Base-by-base conservation (phyloP, 2,113 vertebrate species). In the Brevimyrus niger region DNA sequence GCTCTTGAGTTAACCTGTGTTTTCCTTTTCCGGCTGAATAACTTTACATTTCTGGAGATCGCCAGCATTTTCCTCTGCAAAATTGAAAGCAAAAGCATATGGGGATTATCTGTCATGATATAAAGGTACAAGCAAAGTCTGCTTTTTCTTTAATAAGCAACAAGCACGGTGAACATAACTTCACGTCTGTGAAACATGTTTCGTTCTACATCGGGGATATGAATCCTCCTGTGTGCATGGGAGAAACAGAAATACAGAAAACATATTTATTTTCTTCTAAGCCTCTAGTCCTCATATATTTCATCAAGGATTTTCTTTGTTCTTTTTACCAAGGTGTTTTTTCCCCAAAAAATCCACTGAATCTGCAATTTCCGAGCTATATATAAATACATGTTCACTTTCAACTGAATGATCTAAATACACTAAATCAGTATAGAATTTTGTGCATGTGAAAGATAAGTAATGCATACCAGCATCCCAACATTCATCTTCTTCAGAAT, bases 211-310 rank as follows among this genome's bases (percentile, higher is more conserved):
- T 91, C 91, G 94, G 93, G 93, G 91, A 90, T 91, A 90, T 90
- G 93, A 93, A 88, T 93, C 92, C 91, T 91, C 91, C n/a, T 73
- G 90, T 87, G 92, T 93, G 31, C 91, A 88, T 90, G 87, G 93
- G 92, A 93, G 88, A 91, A 93, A 93, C 89, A 61, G 88, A 89
- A 88, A 90, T 91, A 87, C 91, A 85, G 89, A 91, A 90, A 91
- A 47, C 50, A 90, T 91, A 92, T 92, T 92, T 92, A 92, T 92
- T 93, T 92, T 91, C 92, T 73, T 91, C 90, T 89, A 88, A 91
- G 92, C 69, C 91, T 90, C 88, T 61, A 90, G 91, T 92, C 90
- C 83, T 89, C 88, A 83, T 89, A 86, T 65, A 92, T 82, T 83
- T 83, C 80, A 47, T 47, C 82, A 84, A 84, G 19, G n/a, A 23